Evolutionary conservation across 1,140 invertebrate genomes (phyloP).

Genomic region (Papilio machaon): DNA sequence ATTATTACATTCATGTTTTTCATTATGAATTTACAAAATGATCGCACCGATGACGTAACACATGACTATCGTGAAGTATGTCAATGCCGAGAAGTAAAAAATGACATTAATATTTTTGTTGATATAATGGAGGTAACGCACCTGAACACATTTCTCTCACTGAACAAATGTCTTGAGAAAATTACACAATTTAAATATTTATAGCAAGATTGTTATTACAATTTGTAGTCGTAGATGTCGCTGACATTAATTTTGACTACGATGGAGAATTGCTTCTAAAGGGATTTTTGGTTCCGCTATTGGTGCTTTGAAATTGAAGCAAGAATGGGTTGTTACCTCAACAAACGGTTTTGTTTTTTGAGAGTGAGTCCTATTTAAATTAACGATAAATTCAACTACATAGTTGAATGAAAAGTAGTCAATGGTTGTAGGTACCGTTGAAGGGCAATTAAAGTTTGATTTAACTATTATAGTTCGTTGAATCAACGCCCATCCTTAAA

Average conservation of each 20-base stretch:
- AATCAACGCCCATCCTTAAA: no score
- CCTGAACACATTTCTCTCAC: not conserved
- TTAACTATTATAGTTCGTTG: no score
- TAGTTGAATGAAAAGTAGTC: no score
- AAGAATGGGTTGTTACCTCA: no score
- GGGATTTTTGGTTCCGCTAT: not conserved
- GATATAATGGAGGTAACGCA: not conserved
- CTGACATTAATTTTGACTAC: not conserved
- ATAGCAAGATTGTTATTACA: not conserved
- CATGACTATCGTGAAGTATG: not conserved
- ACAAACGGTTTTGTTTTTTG: no score
- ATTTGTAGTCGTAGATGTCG: not conserved
- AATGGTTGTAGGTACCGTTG: no score
- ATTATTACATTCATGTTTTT: not conserved
- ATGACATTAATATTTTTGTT: not conserved
- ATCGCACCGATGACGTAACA: not conserved
- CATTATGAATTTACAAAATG: not conserved
- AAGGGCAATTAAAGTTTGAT: no score
- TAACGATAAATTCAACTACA: no score
- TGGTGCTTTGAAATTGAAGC: not conserved
- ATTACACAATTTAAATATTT: constrained; percentile 4
- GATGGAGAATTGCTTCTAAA: not conserved
- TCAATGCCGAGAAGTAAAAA: not conserved
- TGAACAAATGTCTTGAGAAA: not conserved
- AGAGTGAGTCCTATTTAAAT: no score